phyloP scores from a whole-genome alignment of 2,888 invertebrate species.

The Drosophila mimetica region DNA sequence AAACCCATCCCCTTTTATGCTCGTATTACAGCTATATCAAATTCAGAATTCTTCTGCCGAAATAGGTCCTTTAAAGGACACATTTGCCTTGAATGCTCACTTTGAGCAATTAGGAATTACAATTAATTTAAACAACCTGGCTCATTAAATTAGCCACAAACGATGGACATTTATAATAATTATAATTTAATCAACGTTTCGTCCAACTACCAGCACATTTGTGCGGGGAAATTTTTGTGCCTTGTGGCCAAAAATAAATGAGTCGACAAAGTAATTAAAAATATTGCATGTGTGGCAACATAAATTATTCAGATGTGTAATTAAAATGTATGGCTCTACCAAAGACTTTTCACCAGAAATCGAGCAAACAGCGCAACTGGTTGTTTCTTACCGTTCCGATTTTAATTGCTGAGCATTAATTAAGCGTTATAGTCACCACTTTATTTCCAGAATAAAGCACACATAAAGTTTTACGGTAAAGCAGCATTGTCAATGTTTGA shows the following conservation, averaged over 20 bases:
- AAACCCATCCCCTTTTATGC: too few relatives aligned
- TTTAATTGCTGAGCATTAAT: constrained; percentile 9
- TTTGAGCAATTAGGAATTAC: not conserved
- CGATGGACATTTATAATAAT: constrained; percentile 15
- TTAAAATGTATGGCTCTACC: constrained; percentile 14
- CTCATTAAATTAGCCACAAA: constrained; percentile 15
- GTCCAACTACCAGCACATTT: constrained; percentile 6
- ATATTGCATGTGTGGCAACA: constrained; percentile 12
- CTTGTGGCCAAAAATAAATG: constrained; percentile 20
- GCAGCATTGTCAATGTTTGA: not conserved
- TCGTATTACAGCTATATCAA: too few relatives aligned
- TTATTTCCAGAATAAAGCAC: not conserved
- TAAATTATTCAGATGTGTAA: constrained; percentile 30
- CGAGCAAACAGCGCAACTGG: not conserved
- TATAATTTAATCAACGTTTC: constrained; percentile 22
- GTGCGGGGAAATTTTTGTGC: constrained; percentile 3
- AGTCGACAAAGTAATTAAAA: constrained; percentile 18
- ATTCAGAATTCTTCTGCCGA: too few relatives aligned
- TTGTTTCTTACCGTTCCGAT: not conserved
- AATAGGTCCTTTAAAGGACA: not conserved
- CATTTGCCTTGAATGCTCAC: not conserved
- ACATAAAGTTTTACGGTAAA: not conserved
- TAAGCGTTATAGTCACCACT: not conserved
- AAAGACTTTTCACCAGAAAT: not conserved
- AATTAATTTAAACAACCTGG: constrained; percentile 1